Percentiles rank a stretch among this genome's conserved stretches.
These are phyloP conservation scores for Panzeria rudis DNA, from an alignment of 2,888 invertebrate genomes.

Conservation along the genomic window DNA sequence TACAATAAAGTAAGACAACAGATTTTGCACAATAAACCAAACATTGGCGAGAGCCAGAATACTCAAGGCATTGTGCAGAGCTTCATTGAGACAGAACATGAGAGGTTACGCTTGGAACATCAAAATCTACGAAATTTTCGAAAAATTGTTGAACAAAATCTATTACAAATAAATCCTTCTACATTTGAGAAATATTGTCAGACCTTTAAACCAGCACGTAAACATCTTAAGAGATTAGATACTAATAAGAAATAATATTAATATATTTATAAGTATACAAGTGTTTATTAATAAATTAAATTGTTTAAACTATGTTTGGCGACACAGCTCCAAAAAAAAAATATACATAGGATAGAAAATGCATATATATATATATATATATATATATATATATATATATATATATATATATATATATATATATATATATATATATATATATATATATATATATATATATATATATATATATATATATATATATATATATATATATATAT, in stretches of 20 bases:
- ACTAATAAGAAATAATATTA: conserved; percentile 9
- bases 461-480: too few relatives aligned
- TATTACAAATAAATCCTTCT: conserved; percentile 75
- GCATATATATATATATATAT: too few relatives aligned
- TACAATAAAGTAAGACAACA: conserved; percentile 73
- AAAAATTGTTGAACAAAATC: conserved; percentile 75
- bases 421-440: too few relatives aligned
- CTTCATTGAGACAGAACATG: conserved; percentile 73
- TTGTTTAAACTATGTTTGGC: too few relatives aligned
- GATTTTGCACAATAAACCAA: conserved; percentile 70
- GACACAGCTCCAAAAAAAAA: too few relatives aligned
- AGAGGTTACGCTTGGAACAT: conserved; percentile 75
- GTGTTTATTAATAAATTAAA: too few relatives aligned
- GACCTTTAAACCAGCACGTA: conserved; percentile 57
- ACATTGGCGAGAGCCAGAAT: conserved; percentile 47
- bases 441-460: too few relatives aligned
- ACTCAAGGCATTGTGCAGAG: conserved; percentile 57
- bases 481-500: too few relatives aligned
- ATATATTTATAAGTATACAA: too few relatives aligned
- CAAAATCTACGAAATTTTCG: conserved; percentile 76
- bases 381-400: too few relatives aligned
- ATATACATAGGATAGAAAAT: too few relatives aligned
- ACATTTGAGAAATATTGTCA: conserved; percentile 76
- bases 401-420: too few relatives aligned
- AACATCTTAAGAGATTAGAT: conserved; percentile 54